phyloP scores from a whole-genome alignment of 2,888 invertebrate genomes.

The Dendrolimus pini region DNA sequence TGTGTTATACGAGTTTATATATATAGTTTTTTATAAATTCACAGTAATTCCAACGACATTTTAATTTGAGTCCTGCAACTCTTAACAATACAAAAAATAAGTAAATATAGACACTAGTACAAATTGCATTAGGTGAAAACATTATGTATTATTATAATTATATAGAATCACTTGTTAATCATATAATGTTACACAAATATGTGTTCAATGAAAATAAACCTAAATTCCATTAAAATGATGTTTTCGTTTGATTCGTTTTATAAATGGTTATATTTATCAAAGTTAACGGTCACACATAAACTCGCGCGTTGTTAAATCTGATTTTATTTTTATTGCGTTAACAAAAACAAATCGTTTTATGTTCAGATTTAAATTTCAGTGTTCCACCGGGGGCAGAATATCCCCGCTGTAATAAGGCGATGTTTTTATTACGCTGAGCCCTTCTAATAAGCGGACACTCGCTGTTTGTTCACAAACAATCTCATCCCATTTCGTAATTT shows the following conservation, averaged over 20 bases:
- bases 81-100: no score
- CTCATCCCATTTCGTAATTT: conserved; percentile 58
- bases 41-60: no score
- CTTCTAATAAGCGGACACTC: conserved; percentile 67
- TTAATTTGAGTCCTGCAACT: no score
- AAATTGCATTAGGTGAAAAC: no score
- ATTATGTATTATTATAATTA: no score
- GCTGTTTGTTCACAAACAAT: conserved; percentile 66
- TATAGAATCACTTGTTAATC: not conserved
- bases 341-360: conserved; percentile 64
- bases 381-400: conserved; percentile 36
- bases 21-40: no score
- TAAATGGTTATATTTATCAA: conserved; percentile 25
- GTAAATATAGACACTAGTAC: no score
- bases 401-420: conserved; percentile 55
- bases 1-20: no score
- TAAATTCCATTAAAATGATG: not conserved
- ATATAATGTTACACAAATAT: not conserved
- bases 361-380: conserved; percentile 61
- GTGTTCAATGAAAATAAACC: not conserved
- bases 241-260: conserved; percentile 9
- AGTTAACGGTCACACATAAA: conserved; percentile 38
- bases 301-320: conserved; percentile 42
- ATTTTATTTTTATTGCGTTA: conserved; percentile 58
- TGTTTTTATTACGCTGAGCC: conserved; percentile 66